Percentiles rank a stretch among this genome's conserved stretches.
These are phyloP conservation scores for Anhinga anhinga DNA, from an alignment of 2,113 vertebrate species.

Conservation along the genomic window DNA sequence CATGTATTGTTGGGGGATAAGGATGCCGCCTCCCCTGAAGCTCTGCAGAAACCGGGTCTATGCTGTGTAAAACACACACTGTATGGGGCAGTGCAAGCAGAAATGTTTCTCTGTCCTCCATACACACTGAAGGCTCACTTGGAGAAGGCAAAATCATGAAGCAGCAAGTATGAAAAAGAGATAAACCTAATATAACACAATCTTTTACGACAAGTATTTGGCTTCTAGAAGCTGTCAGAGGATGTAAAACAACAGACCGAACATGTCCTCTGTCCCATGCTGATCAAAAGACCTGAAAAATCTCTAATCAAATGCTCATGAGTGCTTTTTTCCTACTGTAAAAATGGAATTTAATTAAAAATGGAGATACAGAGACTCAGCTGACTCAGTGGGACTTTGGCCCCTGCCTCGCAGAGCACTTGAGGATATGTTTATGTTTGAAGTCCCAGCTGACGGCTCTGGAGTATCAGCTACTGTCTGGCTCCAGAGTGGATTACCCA, in stretches of 20 bases:
- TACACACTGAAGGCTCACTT: neutral
- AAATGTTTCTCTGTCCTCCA: neutral
- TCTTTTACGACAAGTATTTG: neutral
- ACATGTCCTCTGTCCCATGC: neutral
- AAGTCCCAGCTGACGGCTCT: neutral
- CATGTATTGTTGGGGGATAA: neutral
- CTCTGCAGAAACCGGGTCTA: neutral
- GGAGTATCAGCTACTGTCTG: neutral
- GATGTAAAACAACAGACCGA: neutral
- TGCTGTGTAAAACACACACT: neutral
- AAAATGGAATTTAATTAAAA: conserved; percentile 22
- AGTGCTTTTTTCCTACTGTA: neutral
- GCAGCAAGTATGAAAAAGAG: neutral
- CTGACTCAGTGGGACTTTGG: conserved; percentile 9
- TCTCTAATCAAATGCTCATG: neutral
- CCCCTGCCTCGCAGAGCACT: neutral
- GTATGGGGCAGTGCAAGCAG: neutral
- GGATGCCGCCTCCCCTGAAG: neutral
- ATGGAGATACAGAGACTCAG: neutral
- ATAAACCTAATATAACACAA: neutral
- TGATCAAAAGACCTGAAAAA: neutral
- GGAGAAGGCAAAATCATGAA: neutral
- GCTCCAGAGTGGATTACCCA: neutral
- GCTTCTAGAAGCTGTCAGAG: neutral
- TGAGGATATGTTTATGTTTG: neutral